A percentile compares a stretch with the other conserved stretches of the same genome.
Evolutionary conservation across 2,797 vertebrate species (phyloP).

Genomic region (Emys orbicularis): DNA sequence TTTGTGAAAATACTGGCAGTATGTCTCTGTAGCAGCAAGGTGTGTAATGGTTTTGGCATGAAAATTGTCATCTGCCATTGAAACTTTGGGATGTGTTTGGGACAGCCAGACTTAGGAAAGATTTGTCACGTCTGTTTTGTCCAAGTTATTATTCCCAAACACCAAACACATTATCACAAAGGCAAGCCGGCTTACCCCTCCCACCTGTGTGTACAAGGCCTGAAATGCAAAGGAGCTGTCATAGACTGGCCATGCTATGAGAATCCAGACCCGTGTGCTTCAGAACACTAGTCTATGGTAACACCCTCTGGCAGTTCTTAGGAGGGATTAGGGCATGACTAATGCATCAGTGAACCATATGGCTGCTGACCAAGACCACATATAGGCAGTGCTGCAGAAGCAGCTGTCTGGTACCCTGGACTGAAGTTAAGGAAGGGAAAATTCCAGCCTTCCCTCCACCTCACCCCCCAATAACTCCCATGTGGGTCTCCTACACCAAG

Average conservation of each 20-base stretch:
- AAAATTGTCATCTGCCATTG: background rate
- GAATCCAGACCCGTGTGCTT: background rate
- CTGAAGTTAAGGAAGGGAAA: background rate
- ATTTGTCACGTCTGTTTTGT: background rate
- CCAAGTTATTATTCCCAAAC: background rate
- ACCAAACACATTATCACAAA: background rate
- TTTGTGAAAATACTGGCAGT: background rate
- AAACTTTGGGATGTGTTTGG: background rate
- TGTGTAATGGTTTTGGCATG: background rate
- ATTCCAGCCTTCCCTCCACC: background rate
- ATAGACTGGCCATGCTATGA: background rate
- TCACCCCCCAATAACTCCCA: background rate
- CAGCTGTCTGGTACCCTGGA: background rate
- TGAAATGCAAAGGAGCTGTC: background rate
- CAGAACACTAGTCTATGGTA: no score
- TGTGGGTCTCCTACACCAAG: background rate
- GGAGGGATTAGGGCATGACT: background rate
- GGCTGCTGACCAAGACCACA: background rate
- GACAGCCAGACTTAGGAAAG: background rate
- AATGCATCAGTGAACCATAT: background rate
- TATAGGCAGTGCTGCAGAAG: background rate
- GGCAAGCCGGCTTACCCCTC: background rate
- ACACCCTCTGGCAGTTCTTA: background rate
- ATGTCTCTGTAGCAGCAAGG: background rate
- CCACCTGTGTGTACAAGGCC: background rate